These are phyloP conservation scores for Stenichneumon culpator DNA, from an alignment of 2,888 invertebrate species.

Conservation along the genomic window DNA sequence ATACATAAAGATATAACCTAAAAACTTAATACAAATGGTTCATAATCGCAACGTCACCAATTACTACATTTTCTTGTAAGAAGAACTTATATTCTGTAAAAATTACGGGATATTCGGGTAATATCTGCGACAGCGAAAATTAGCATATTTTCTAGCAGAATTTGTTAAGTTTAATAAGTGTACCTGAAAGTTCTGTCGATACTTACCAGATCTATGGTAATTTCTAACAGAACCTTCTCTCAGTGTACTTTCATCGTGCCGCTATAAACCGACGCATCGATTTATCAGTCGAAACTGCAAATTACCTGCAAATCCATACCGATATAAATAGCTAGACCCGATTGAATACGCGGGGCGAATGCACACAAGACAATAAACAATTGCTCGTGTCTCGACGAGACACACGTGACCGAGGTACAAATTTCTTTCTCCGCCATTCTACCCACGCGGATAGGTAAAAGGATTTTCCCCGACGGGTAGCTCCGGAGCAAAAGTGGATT, in stretches of 20 bases:
- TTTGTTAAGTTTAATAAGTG: too few species aligned
- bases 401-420: conserved; percentile 63
- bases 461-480: conserved; percentile 45
- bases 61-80: too few species aligned
- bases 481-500: conserved; percentile 71
- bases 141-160: too few species aligned
- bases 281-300: conserved; percentile 33
- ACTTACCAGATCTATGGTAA: not conserved
- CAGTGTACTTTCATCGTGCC: not conserved
- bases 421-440: conserved; percentile 41
- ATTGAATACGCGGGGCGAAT: conserved; percentile 54
- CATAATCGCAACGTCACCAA: too few species aligned
- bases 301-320: conserved; percentile 39
- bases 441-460: conserved; percentile 14
- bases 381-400: conserved; percentile 56
- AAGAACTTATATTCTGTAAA: too few species aligned
- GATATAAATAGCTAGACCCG: conserved; percentile 54
- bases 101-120: too few species aligned
- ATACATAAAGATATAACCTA: too few species aligned
- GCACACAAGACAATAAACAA: conserved; percentile 62
- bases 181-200: too few species aligned
- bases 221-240: not conserved
- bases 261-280: conserved; percentile 8
- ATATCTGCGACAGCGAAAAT: too few species aligned
- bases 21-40: too few species aligned